Evolutionary conservation across 2,888 invertebrate species (phyloP), one percentile per base, ranked within the genome.

Genomic region (Cryptophagus acutangulus): DNA sequence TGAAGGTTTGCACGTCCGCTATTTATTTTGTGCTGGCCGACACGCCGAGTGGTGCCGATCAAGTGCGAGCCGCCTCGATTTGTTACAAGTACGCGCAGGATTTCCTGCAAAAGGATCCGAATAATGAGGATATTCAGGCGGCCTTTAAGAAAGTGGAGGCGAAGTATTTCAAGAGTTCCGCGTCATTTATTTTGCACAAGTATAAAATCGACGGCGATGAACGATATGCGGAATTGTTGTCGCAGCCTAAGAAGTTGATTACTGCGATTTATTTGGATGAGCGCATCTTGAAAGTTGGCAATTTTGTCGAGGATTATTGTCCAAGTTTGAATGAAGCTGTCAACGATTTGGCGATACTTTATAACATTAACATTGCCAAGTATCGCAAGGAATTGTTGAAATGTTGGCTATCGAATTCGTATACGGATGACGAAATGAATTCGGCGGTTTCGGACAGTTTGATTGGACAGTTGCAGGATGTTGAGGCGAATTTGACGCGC

Each of bases 191-290:
- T 43, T 55, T 77, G 14, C 62, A 73, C 40, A 62, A 52, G 8
- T 60, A 72, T 51, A 66, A 70, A 37, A 59, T 76, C 29, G 68
- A 65, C 1, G n/a, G n/a, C n/a, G 63, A 65, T 9, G 54, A 67
- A 1, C 62, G 65, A 25, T 76, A 76, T 57, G 48, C 73, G 4
- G 53, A 62, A 37, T 52, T 73, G 16, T 66, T 71, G 2, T 54
- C 59, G 17, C 57, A 67, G 38, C 72, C 74, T 1, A 46, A 63
- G 9, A 66, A 68, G 26, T 52, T 77, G 26, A 66, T 76, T 1
- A 57, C 61, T 29, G 66, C 68, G 36, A 55, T 77, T 4, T 76
- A 76, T 54, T 59, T 60, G 43, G 73, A 76, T 51, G 65, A 71
- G 14, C 68, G 73, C 31, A 73, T 76, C 49, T 53, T 71, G 8